These are phyloP conservation scores for Apocrypta bakeri DNA, from an alignment of 1,140 invertebrate genomes.

Conservation along the genomic window DNA sequence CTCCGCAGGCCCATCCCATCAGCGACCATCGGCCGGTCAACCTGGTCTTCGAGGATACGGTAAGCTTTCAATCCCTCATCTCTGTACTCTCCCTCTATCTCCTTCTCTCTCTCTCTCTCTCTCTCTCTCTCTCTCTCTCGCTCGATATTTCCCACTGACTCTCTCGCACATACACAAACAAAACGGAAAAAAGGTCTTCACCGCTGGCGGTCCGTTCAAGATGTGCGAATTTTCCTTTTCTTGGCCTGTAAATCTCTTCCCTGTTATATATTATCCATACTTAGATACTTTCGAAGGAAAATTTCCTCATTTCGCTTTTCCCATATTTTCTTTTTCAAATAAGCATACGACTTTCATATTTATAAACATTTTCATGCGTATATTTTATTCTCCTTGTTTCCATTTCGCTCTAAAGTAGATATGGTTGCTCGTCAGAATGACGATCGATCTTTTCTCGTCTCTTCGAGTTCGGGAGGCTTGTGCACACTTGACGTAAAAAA, in stretches of 20 bases:
- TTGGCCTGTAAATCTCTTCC: not conserved
- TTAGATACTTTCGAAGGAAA: not conserved
- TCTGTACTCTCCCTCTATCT: slow-evolving; percentile 14
- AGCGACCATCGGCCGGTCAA: slow-evolving; percentile 77
- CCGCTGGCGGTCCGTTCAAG: not conserved
- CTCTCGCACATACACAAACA: too few species aligned
- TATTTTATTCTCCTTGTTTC: too few species aligned
- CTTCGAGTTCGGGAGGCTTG: too few species aligned
- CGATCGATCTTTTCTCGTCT: not conserved
- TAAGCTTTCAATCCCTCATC: slow-evolving; percentile 66
- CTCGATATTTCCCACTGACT: too few species aligned
- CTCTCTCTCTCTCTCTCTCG: slow-evolving; percentile 36
- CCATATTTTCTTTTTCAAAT: not conserved
- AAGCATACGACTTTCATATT: not conserved
- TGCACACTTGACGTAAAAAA: too few species aligned
- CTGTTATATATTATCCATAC: too few species aligned
- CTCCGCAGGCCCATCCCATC: slow-evolving; percentile 74
- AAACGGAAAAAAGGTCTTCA: slow-evolving; percentile 48
- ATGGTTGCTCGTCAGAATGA: too few species aligned
- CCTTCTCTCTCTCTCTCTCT: slow-evolving; percentile 31
- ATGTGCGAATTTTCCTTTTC: not conserved
- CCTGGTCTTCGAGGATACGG: slow-evolving; percentile 78
- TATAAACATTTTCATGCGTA: not conserved
- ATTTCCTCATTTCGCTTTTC: not conserved
- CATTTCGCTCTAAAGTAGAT: too few species aligned